Percentiles rank a stretch among this genome's conserved stretches.
Evolutionary conservation across 2,113 vertebrate species (phyloP).

Genomic region (Campylomormyrus tamandua): DNA sequence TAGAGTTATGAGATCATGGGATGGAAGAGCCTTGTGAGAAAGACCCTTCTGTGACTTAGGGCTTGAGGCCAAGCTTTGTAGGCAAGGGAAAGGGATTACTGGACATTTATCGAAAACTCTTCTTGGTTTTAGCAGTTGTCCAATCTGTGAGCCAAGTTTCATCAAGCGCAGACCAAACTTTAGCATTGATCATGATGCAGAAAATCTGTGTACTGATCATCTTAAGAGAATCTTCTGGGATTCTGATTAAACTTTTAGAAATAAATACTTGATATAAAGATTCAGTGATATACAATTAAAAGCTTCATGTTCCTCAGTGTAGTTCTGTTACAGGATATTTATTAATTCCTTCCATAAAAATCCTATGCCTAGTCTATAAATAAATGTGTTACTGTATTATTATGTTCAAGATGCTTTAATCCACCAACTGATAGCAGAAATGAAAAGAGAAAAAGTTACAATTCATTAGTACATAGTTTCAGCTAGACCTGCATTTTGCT

Average conservation of each 20-base stretch:
- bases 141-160: not conserved
- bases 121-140: not conserved
- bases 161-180: not conserved
- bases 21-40: not conserved
- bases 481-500: not conserved
- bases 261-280: not conserved
- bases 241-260: not conserved
- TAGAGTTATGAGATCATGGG: not conserved
- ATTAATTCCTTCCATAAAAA: not conserved
- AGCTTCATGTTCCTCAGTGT: not conserved
- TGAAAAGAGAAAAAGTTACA: not conserved
- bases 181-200: not conserved
- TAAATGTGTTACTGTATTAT: not conserved
- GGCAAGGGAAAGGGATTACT: not conserved
- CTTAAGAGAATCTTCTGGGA: not conserved
- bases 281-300: not conserved
- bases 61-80: not conserved
- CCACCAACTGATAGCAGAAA: not conserved
- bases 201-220: not conserved
- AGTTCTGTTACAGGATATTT: not conserved
- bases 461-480: slow-evolving; percentile 1
- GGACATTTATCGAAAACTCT: not conserved
- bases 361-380: not conserved
- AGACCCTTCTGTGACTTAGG: not conserved
- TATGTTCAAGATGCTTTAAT: not conserved